Conservation (phyloP, 2,113 vertebrate species). For the Empidonax alnorum region DNA sequence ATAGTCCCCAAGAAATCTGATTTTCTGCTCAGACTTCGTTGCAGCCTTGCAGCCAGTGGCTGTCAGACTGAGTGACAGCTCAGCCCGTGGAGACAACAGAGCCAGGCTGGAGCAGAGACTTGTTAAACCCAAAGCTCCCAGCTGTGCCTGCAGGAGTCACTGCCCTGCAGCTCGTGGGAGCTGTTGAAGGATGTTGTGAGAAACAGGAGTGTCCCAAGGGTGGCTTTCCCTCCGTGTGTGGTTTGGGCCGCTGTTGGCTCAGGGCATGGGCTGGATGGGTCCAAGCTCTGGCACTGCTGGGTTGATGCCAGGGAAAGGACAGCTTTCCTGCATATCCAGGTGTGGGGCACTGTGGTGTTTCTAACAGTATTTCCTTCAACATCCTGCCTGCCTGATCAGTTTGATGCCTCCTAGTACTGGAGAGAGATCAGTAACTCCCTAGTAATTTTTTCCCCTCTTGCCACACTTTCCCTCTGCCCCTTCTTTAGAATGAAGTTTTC, state of each 20-base stretch:
- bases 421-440: not conserved
- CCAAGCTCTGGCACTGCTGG: not conserved
- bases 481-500: not conserved
- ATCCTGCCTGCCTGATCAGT: rapidly evolving
- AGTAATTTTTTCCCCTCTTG: not conserved
- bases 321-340: not conserved
- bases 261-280: not conserved
- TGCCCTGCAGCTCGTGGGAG: not conserved
- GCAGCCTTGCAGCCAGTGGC: not conserved
- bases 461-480: not conserved
- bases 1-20: not conserved
- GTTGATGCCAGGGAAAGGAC: not conserved
- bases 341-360: not conserved
- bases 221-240: rapidly evolving
- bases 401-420: not conserved
- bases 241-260: not conserved
- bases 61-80: not conserved
- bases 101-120: not conserved
- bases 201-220: rapidly evolving
- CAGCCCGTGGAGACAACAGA: not conserved
- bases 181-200: not conserved
- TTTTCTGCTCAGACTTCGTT: not conserved
- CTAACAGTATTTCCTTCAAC: not conserved
- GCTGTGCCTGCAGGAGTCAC: not conserved
- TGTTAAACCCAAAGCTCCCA: not conserved